Evolutionary conservation across 2,113 vertebrate genomes (phyloP), one percentile per base, ranked within the genome.

Genomic region (Ardeotis arabs): DNA sequence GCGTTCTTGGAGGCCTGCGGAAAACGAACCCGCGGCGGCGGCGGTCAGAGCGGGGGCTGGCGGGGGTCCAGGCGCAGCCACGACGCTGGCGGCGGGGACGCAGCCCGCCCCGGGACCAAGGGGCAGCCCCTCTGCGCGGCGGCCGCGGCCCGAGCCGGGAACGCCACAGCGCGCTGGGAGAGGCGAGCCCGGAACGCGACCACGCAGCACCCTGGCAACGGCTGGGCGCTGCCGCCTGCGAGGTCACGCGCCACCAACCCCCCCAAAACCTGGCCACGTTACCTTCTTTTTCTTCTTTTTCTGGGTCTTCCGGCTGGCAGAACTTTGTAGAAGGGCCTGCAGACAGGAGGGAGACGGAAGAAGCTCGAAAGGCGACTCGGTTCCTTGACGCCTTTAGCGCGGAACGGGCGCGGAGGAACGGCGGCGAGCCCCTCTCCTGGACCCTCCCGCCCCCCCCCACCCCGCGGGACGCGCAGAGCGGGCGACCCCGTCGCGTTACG

Each of bases 241-340:
- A 33, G 17, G 31, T 4, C 37, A 62, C 0, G 5, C 19, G 17
- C 17, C 25, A 17, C 7, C 6, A 20, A 19, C 5, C n/a, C 25
- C 60, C 44, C 2, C 33, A 27, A 39, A 37, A n/a, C 4, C 1
- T 1, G 12, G 3, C 20, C 9, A 67, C 92, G 90, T 89, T 93
- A 99, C 99, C 99, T 99, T 99, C 98, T 99, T 99, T 98, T 99
- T 99, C 99, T 99, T 99, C 98, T 99, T 99, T 98, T 99, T 99
- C 97, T 99, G 99, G 55, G 99, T 99, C 98, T 99, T 99, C 60
- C 99, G 98, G 97, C 99, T 99, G 84, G 99, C 99, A 56, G 99
- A 99, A 98, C 99, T 99, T 84, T 99, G 99, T 95, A 99, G 98
- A 79, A 99, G 98, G 94, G 99, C 98, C 99, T 99, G 84, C 41